phyloP scores from a whole-genome alignment of 2,113 vertebrate genomes.

The Neomonachus schauinslandi region DNA sequence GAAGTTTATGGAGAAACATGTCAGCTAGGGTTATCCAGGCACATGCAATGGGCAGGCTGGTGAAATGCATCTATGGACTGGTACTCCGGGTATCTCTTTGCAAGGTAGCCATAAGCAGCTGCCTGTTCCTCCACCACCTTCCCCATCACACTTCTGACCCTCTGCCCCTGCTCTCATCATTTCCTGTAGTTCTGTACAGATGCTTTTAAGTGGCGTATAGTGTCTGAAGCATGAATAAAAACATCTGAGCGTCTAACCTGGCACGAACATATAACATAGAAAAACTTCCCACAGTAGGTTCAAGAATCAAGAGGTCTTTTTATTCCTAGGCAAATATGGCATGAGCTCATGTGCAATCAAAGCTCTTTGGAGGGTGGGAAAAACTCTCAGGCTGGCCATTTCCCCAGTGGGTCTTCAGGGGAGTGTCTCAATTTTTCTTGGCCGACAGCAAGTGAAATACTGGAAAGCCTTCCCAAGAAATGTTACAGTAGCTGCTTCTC shows the following conservation, averaged over 20 bases:
- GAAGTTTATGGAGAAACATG: neutral
- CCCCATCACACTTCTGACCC: neutral
- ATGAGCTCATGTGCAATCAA: neutral
- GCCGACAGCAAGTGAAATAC: neutral
- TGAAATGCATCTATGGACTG: neutral
- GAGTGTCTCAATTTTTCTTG: neutral
- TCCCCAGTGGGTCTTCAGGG: neutral
- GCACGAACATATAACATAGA: neutral
- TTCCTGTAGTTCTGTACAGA: neutral
- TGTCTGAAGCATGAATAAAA: neutral
- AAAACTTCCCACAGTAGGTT: neutral
- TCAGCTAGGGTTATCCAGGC: neutral
- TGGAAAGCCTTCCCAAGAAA: neutral
- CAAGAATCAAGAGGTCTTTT: neutral
- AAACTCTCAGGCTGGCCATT: neutral
- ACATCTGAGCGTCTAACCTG: neutral
- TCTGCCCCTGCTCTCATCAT: neutral
- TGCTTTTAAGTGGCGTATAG: neutral
- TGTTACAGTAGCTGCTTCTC: neutral
- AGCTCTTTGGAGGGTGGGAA: neutral
- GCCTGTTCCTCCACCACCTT: neutral
- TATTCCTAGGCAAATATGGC: neutral
- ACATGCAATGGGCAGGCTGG: fast-evolving
- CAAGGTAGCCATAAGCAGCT: neutral
- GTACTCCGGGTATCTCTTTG: neutral